phyloP scores from a whole-genome alignment of 1,140 invertebrate genomes.

The Scaptomyza hsui region DNA sequence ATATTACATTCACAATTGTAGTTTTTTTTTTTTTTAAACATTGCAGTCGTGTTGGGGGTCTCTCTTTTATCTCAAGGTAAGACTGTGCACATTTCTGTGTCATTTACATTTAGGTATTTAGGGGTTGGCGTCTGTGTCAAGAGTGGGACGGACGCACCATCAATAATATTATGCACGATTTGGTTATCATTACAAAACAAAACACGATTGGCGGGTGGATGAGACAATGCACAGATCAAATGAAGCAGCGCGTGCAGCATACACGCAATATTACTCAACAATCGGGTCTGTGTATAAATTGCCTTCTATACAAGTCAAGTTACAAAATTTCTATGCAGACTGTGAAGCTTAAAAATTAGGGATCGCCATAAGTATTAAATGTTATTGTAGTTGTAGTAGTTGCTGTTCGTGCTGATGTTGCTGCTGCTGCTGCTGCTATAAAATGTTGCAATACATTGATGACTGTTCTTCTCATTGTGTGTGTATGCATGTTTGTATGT shows the following conservation, averaged over 20 bases:
- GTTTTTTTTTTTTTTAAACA: constrained; percentile 52
- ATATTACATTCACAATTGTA: constrained; percentile 57
- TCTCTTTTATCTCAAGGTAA: constrained; percentile 37
- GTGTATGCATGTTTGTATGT: constrained; percentile 59
- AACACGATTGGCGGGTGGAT: constrained; percentile 64
- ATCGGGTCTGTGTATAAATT: constrained; percentile 58
- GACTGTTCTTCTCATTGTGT: constrained; percentile 40
- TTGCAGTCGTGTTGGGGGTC: constrained; percentile 57
- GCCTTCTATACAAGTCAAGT: constrained; percentile 74
- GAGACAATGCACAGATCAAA: constrained; percentile 59
- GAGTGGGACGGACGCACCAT: constrained; percentile 42
- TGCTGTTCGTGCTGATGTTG: constrained; percentile 27
- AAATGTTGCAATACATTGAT: constrained; percentile 37
- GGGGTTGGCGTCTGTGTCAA: constrained; percentile 23
- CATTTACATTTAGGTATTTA: constrained; percentile 60
- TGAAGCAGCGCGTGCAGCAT: constrained; percentile 50
- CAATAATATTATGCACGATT: constrained; percentile 72
- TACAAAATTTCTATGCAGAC: constrained; percentile 62
- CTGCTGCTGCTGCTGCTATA: constrained; percentile 34
- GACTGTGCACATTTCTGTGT: constrained; percentile 52
- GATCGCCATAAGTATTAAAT: constrained; percentile 39
- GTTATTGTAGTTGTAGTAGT: constrained; percentile 28
- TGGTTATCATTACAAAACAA: constrained; percentile 79
- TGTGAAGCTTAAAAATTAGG: constrained; percentile 70
- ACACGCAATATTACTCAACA: constrained; percentile 40